Conservation (phyloP, 2,888 invertebrate genomes). For the Brassicogethes aeneus region DNA sequence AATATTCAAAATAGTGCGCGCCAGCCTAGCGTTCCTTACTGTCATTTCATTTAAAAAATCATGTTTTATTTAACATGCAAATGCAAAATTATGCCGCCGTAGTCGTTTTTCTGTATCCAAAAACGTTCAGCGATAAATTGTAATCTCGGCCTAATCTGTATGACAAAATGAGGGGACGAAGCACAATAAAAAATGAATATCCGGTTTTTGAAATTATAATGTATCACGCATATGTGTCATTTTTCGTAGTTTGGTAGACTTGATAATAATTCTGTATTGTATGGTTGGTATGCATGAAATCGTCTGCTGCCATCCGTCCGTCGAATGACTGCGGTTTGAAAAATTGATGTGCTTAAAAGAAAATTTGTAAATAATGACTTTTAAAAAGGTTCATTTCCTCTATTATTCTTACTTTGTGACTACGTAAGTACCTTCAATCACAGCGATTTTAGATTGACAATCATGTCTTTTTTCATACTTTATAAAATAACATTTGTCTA, state of each 20-base stretch:
- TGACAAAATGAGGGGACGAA: slow-evolving; percentile 2
- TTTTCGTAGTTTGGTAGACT: slow-evolving; percentile 1
- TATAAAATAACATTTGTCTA: no score
- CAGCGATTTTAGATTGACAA: no score
- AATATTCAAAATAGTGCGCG: no score
- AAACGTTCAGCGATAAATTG: background rate
- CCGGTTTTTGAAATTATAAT: slow-evolving; percentile 1
- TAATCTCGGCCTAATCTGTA: slow-evolving; percentile 1
- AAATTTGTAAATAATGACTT: no score
- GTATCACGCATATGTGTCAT: slow-evolving; percentile 2
- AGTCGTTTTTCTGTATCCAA: background rate
- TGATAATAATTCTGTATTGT: background rate
- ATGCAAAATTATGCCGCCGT: background rate
- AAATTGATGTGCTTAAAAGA: no score
- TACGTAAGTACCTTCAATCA: no score
- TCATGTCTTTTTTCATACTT: no score
- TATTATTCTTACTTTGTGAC: no score
- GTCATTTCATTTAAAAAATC: background rate
- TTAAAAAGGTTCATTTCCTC: no score
- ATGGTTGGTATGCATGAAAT: background rate
- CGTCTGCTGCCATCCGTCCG: background rate
- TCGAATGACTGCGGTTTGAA: background rate
- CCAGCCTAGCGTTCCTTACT: background rate
- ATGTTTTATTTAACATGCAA: background rate
- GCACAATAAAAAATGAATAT: slow-evolving; percentile 1